phyloP scores from a whole-genome alignment of 2,888 invertebrate genomes.

The Iphiclides podalirius region DNA sequence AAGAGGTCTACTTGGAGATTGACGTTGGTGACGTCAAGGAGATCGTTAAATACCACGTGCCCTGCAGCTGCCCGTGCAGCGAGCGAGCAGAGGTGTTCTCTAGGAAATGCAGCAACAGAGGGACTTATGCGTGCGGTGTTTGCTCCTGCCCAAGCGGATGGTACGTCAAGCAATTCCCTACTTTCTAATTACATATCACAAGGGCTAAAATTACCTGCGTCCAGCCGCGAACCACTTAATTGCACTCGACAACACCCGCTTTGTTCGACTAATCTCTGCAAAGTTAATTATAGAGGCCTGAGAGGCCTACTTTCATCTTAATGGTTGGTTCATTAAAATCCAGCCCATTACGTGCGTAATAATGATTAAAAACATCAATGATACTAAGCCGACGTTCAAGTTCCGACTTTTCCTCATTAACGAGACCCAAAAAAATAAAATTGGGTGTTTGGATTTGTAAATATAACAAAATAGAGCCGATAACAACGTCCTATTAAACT shows the following conservation, averaged over 20 bases:
- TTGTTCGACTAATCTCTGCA: conserved; percentile 39
- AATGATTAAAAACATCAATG: conserved; percentile 29
- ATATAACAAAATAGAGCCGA: neutral
- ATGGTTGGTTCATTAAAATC: conserved; percentile 32
- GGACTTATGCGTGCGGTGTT: conserved; percentile 81
- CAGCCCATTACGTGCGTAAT: conserved; percentile 32
- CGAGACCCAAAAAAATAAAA: neutral
- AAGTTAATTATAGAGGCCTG: conserved; percentile 39
- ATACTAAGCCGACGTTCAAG: conserved; percentile 11
- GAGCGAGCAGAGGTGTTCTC: conserved; percentile 52
- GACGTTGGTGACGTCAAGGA: conserved; percentile 40
- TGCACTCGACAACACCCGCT: conserved; percentile 34
- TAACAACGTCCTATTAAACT: too few species aligned
- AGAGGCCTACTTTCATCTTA: conserved; percentile 39
- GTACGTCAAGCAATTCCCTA: conserved; percentile 39
- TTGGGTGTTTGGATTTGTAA: neutral
- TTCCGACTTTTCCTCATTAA: conserved; percentile 9
- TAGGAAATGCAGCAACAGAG: conserved; percentile 58
- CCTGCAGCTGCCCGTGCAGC: conserved; percentile 59
- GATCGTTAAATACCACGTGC: conserved; percentile 49
- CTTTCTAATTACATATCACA: conserved; percentile 9
- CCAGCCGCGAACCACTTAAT: conserved; percentile 14
- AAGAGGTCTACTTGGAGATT: conserved; percentile 43
- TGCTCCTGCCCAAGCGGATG: conserved; percentile 78
- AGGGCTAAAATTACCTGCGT: conserved; percentile 1